Base-by-base conservation (phyloP, 2,888 invertebrate species). In the Trimorus sp. region DNA sequence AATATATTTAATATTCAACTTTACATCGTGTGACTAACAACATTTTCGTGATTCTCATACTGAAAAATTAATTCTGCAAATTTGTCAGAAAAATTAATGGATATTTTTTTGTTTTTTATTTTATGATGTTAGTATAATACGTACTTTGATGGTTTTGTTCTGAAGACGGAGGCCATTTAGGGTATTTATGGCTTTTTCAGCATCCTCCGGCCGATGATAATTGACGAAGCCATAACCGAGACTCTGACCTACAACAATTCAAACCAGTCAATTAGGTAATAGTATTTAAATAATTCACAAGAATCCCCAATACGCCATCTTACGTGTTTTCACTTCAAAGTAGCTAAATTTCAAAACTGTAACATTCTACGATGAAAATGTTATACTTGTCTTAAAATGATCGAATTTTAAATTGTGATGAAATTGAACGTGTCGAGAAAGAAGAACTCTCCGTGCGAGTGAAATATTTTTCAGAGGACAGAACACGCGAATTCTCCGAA, bases 181-280 rank as follows among this genome's bases (percentile, higher is more conserved):
- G 75, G 98, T 98, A 93, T 97, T 96, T 92, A 99, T 99, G 83
- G 99, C 99, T 93, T 99, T 99, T 92, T 98, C 98, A 82, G 99
- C 99, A 93, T 99, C 99, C 93, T 98, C 98, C 70, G 98, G 95
- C 87, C 98, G 95, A 92, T 98, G 97, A 93, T 99, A 99, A 94
- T 99, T 99, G 90, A 99, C 99, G 93, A 99, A 99, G 87, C 99
- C 99, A 93, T 99, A 99, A 89, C 99, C 99, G 90, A 99, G 95
- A 93, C 98, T 99, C 93, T 99, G 99, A 89, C 99, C 99, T 94
- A 88, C 69, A 90, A 89, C 26, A 26, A 68, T 66, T 63, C 65
- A 84, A 51, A 45, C 9, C 1, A 6, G n/a, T n/a, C 26, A 26
- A 26, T 26, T 26, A 26, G 26, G 26, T 26, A 26, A 26, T 26